phyloP scores from a whole-genome alignment of 2,797 vertebrate genomes.

The Alca torda region DNA sequence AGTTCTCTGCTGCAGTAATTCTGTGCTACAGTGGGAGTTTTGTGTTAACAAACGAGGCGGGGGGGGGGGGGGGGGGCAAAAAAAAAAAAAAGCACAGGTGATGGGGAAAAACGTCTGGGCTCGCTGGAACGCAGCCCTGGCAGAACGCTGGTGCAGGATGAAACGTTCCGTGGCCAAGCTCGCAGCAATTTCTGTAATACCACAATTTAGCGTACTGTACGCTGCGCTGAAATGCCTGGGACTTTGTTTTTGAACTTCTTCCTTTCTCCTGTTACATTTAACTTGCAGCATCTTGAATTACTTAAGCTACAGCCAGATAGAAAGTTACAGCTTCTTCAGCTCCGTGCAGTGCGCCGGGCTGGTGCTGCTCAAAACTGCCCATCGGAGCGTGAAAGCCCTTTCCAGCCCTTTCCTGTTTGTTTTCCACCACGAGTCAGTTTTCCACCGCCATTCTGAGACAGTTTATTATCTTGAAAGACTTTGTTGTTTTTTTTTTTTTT shows the following conservation, averaged over 20 bases:
- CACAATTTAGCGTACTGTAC: conserved; percentile 21
- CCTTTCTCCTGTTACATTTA: conserved; percentile 61
- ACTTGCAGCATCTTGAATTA: conserved; percentile 64
- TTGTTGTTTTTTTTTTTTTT: neutral
- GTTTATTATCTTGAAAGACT: neutral
- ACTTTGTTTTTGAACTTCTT: conserved; percentile 57
- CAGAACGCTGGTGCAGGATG: neutral
- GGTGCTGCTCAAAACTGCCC: neutral
- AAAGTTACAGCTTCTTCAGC: conserved; percentile 25
- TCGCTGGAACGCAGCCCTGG: conserved; percentile 17
- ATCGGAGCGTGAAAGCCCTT: neutral
- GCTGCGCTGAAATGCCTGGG: conserved; percentile 17
- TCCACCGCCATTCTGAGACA: neutral
- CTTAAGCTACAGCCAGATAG: conserved; percentile 58
- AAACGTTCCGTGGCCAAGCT: conserved; percentile 19
- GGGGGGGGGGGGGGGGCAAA: neutral
- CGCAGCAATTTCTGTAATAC: conserved; percentile 15
- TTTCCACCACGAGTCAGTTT: neutral
- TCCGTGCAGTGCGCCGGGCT: neutral
- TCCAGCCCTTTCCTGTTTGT: neutral
- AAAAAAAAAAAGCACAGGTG: neutral
- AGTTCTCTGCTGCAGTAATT: neutral
- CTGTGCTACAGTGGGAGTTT: neutral
- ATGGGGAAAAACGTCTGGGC: neutral
- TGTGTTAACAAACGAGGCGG: neutral